A percentile compares a stretch with the other conserved stretches of the same genome.
These are phyloP conservation scores for Petromus typicus DNA, from an alignment of 2,113 vertebrate species.

Conservation along the genomic window DNA sequence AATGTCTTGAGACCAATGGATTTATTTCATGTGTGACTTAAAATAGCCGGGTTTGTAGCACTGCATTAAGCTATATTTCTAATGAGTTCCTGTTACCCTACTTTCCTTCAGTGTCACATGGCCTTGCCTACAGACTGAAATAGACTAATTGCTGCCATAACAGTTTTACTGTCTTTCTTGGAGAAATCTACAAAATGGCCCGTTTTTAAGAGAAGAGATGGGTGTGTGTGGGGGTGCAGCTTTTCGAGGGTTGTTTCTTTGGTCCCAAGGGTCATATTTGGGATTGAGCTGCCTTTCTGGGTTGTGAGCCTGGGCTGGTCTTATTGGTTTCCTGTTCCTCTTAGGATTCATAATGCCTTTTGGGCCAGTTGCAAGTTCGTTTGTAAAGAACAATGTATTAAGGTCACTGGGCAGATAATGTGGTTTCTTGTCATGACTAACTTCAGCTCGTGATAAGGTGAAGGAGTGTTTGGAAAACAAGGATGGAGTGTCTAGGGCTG, in stretches of 20 bases:
- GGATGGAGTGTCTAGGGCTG: not conserved
- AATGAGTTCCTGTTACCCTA: conserved; percentile 76
- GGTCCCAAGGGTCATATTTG: conserved; percentile 32
- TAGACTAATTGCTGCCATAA: conserved; percentile 72
- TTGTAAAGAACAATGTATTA: not conserved
- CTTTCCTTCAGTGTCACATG: conserved; percentile 52
- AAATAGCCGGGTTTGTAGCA: conserved; percentile 73
- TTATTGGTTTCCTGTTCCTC: conserved; percentile 48
- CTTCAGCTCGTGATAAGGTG: conserved; percentile 24
- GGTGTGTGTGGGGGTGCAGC: not conserved
- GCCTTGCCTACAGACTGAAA: conserved; percentile 60
- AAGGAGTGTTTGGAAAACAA: not conserved
- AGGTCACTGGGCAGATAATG: conserved; percentile 35
- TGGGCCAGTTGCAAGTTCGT: conserved; percentile 35
- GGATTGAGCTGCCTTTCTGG: conserved; percentile 60
- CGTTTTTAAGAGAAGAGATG: conserved; percentile 52
- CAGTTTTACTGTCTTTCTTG: conserved; percentile 67
- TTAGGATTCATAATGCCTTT: conserved; percentile 51
- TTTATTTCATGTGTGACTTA: conserved; percentile 81
- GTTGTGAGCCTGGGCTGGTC: conserved; percentile 45
- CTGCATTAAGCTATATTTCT: conserved; percentile 65
- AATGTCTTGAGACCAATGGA: conserved; percentile 75
- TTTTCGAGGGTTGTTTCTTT: conserved; percentile 47
- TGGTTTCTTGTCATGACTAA: not conserved
- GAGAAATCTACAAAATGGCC: conserved; percentile 64